Base-by-base conservation (phyloP, 2,888 invertebrate genomes). In the Agapetus fuscipes region DNA sequence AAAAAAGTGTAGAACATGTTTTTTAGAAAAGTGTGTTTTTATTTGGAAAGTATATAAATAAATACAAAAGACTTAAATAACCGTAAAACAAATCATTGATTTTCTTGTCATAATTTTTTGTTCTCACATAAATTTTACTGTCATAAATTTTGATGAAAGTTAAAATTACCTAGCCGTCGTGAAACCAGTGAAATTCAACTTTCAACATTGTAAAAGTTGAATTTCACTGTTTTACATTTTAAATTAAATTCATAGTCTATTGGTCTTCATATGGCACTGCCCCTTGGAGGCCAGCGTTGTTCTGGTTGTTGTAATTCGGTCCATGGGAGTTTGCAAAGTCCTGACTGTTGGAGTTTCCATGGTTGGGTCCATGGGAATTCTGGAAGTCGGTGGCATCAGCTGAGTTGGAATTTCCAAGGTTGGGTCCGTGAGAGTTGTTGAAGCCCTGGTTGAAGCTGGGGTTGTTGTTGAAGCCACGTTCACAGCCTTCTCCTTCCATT, bases 371-470 rank as follows among this genome's bases (percentile, higher is more conserved):
- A 6, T 37, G 37, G 17, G 37, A 30, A 10, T 37, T 37, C n/a
- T 15, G 15, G 20, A 31, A 31, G 10, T 31, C 26, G 3, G 7
- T 3, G n/a, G 29, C 17, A 17, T 24, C 16, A 5, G 4, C n/a
- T 4, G 20, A 20, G 20, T 20, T 20, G 20, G 9, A 6, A 9
- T 20, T 20, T 10, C 16, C 28, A 3, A 5, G 17, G 17, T 31
- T 30, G 2, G 37, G 37, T 30, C 37, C 37, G 24, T 37, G 37
- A 14, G 37, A 37, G 31, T 37, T 37, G 17, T 24, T 14, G 27
- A 34, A 39, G 12, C 26, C 33, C 14, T 15, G 33, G 5, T 16
- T 7, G 13, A n/a, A 31, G 13, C 14, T 13, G 13, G 5, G 4
- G 28, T 39, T 31, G 29, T 36, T 36, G 12, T 17, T 10, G n/a